Evolutionary conservation across 2,888 invertebrate genomes (phyloP), one percentile per base, ranked within the genome.

Genomic region (Panzeria rudis): DNA sequence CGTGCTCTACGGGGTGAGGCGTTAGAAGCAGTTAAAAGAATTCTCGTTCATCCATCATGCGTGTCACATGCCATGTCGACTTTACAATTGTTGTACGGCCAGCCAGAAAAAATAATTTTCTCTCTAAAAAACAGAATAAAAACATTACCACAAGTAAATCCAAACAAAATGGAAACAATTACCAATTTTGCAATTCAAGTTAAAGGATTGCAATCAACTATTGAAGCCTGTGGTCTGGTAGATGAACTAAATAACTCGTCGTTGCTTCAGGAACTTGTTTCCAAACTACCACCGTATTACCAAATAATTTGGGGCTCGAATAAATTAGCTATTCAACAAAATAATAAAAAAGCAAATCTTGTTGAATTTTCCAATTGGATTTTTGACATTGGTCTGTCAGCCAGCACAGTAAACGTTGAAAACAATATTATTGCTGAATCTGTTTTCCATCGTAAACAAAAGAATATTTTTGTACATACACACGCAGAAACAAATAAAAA

Each of bases 61-160:
- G 35, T 35, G 7, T n/a, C 78, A 11, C 72, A 80, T 32, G 86
- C 77, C 4, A 83, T 86, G 23, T 77, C 77, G 0, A 81, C 77
- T 3, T 38, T 83, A 17, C 77, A 77, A 59, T 44, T 86, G 3
- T 73, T 81, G 11, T 86, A 78, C 29, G 86, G 35, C 1, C 35
- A 35, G 71, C 83, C 83, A 5, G 86, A 83, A 23, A 86, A 83
- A 25, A 86, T 83, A 23, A 9, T 83, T 6, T 35, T 64, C 38
- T 72, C 83, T 11, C 56, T 83, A n/a, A 86, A 77, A 75, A 81
- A 80, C 50, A 77, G 77, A 83, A 79, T 81, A 68, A 83, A 59
- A 72, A 44, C 41, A 50, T 44, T 73, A 44, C 86, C 86, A 35
- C 68, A 62, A 23, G 52, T 86, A 25, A 80, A 77, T 62, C 35